A percentile compares a stretch with the other conserved stretches of the same genome.
These are phyloP conservation scores for Strix uralensis DNA, from an alignment of 2,113 vertebrate genomes.

Conservation along the genomic window DNA sequence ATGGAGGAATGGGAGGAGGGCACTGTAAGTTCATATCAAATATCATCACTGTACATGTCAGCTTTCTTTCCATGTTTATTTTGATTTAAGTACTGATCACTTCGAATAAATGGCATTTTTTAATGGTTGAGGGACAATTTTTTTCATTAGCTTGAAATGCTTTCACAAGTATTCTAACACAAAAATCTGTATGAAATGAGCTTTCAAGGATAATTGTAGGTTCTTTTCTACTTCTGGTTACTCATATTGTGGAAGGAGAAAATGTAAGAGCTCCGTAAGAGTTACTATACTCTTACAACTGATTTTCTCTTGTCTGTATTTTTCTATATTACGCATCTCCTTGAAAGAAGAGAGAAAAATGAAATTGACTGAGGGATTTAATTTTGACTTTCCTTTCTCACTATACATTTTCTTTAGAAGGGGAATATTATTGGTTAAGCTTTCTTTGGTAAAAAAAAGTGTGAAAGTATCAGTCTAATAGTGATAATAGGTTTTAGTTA, in stretches of 20 bases:
- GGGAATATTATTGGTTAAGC: neutral
- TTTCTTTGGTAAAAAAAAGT: neutral
- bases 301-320: neutral
- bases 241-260: neutral
- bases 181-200: neutral
- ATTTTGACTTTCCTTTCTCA: neutral
- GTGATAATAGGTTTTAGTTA: neutral
- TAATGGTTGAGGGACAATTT: neutral
- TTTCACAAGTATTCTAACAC: neutral
- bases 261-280: rapidly evolving
- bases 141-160: neutral
- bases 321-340: neutral
- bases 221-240: neutral
- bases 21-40: slow-evolving; percentile 87
- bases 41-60: neutral
- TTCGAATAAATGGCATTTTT: neutral
- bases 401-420: neutral
- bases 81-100: neutral
- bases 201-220: neutral
- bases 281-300: neutral
- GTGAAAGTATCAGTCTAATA: neutral
- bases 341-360: neutral
- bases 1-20: slow-evolving; percentile 98
- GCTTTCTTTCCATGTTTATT: neutral
- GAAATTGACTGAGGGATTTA: neutral